These are phyloP conservation scores for Cheilosia soror DNA, from an alignment of 2,888 invertebrate genomes.

Conservation along the genomic window DNA sequence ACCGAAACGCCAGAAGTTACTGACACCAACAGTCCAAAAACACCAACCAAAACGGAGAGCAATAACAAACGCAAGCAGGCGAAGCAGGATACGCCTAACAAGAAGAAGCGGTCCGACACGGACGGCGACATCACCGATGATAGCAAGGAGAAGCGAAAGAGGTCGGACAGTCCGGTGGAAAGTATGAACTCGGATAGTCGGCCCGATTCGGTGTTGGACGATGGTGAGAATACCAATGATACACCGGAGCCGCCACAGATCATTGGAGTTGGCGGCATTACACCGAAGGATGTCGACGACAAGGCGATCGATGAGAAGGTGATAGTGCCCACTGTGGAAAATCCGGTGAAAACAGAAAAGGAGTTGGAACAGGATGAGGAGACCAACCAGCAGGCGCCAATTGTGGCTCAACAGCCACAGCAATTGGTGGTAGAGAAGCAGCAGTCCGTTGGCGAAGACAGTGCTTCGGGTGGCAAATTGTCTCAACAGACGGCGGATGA, in stretches of 20 bases:
- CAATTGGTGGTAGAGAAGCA: constrained; percentile 58
- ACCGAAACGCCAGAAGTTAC: constrained; percentile 85
- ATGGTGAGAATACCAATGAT: constrained; percentile 85
- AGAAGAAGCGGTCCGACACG: constrained; percentile 85
- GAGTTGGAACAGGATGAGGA: constrained; percentile 80
- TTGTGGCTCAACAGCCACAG: constrained; percentile 67
- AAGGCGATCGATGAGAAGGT: constrained; percentile 69
- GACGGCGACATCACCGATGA: constrained; percentile 83
- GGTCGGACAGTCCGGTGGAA: constrained; percentile 89
- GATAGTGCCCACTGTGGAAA: constrained; percentile 67
- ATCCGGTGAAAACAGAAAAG: constrained; percentile 75
- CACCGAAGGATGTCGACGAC: constrained; percentile 83
- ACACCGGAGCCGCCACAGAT: constrained; percentile 82
- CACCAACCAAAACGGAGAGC: constrained; percentile 84
- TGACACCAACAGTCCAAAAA: constrained; percentile 82
- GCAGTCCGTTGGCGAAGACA: constrained; percentile 31
- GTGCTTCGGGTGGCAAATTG: constrained; percentile 45
- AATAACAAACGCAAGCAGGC: constrained; percentile 77
- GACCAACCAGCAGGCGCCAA: constrained; percentile 82
- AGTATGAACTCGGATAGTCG: constrained; percentile 92
- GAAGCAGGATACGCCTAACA: constrained; percentile 85
- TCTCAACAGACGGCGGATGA: constrained; percentile 78
- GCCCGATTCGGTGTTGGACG: constrained; percentile 89
- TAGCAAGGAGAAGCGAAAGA: constrained; percentile 85
- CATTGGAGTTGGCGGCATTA: constrained; percentile 77